These are phyloP conservation scores for Xyrauchen texanus DNA, from an alignment of 2,113 vertebrate genomes.

Conservation along the genomic window DNA sequence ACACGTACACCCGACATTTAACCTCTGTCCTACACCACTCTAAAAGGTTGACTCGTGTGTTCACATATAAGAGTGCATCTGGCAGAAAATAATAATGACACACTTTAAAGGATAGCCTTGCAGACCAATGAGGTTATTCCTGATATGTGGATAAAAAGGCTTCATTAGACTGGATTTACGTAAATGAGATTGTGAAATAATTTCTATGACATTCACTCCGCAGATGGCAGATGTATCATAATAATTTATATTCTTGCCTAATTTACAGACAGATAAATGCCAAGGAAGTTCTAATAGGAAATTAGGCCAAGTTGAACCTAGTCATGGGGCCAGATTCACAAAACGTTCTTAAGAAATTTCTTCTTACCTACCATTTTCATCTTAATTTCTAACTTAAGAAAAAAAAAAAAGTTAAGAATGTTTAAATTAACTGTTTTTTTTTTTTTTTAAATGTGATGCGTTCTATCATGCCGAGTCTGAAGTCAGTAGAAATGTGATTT, in stretches of 20 bases:
- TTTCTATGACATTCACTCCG: background rate
- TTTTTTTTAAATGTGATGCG: too few species aligned
- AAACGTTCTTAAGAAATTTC: too few species aligned
- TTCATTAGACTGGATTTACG: background rate
- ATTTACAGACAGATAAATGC: background rate
- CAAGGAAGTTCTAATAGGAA: background rate
- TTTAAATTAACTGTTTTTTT: too few species aligned
- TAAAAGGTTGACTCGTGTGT: background rate
- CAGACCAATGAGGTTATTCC: conserved; percentile 28
- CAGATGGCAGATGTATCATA: background rate
- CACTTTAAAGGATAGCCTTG: conserved; percentile 7
- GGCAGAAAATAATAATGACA: conserved; percentile 11
- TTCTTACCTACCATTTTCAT: too few species aligned
- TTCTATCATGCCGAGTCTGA: too few species aligned
- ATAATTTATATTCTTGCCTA: conserved; percentile 2
- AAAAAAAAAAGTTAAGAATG: too few species aligned
- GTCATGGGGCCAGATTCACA: background rate
- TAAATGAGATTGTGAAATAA: too few species aligned
- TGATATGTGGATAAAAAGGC: conserved; percentile 4
- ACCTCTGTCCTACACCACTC: too few species aligned
- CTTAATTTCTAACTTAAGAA: too few species aligned
- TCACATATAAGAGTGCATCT: conserved; percentile 46
- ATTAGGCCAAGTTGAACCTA: background rate
- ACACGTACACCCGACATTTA: too few species aligned
- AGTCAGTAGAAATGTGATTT: too few species aligned